Conservation (phyloP, 2,888 invertebrate genomes). For the Ypsolopha sequella region DNA sequence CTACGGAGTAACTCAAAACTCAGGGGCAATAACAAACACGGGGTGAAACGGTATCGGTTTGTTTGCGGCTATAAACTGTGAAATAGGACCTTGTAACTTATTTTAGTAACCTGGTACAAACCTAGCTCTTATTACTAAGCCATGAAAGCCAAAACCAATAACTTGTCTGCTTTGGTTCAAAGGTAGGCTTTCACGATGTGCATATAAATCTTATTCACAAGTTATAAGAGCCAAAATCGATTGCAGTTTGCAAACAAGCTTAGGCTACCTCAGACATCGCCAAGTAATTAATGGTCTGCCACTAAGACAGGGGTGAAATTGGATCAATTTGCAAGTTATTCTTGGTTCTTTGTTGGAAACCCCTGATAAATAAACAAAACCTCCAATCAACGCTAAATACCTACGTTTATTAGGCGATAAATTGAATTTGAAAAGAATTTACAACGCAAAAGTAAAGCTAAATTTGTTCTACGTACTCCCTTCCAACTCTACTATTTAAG, state of each 20-base stretch:
- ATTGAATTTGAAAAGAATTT: not conserved
- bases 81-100: not conserved
- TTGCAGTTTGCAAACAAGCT: not conserved
- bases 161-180: not conserved
- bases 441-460: not conserved
- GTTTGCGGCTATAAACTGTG: conserved; percentile 54
- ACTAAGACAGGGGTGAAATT: conserved; percentile 53
- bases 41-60: conserved; percentile 57
- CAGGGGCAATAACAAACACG: conserved; percentile 47
- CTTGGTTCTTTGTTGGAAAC: conserved; percentile 14
- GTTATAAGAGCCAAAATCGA: no score
- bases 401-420: not conserved
- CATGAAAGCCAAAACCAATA: not conserved
- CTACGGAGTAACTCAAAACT: conserved; percentile 19
- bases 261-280: conserved; percentile 29
- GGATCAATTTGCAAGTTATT: conserved; percentile 60
- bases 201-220: no score
- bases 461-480: not conserved
- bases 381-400: not conserved
- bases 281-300: conserved; percentile 60
- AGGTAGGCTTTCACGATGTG: not conserved
- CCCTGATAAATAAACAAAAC: conserved; percentile 4
- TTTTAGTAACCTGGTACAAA: not conserved
- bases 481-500: not conserved
- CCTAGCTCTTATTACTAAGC: not conserved